A percentile compares a stretch with the other conserved stretches of the same genome.
phyloP scores from a whole-genome alignment of 2,888 invertebrate species.

The Diogma glabrata region DNA sequence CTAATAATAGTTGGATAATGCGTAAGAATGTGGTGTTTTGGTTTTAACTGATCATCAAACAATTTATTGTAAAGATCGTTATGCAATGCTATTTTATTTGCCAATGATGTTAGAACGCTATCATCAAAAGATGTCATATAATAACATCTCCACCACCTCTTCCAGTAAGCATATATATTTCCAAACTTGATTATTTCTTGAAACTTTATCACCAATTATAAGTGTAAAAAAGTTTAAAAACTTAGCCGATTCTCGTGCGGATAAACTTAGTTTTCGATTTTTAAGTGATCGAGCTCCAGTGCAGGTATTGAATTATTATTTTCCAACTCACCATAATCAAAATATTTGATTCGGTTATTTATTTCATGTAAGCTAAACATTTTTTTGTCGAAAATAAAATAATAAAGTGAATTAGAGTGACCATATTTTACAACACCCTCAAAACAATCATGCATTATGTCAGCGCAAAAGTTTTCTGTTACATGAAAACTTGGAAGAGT shows the following conservation, averaged over 20 bases:
- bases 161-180: neutral
- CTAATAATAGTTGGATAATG: neutral
- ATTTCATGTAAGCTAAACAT: neutral
- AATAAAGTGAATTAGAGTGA: neutral
- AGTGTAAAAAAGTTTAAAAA: neutral
- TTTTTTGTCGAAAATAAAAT: neutral
- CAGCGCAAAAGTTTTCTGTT: slow-evolving; percentile 4
- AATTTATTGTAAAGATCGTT: neutral
- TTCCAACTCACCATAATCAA: no score
- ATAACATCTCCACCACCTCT: neutral
- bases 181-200: neutral
- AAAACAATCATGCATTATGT: slow-evolving; percentile 9
- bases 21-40: neutral
- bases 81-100: neutral
- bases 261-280: neutral
- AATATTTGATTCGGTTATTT: neutral
- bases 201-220: neutral
- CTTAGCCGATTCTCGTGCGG: neutral
- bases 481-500: neutral
- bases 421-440: slow-evolving; percentile 7
- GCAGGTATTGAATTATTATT: no score
- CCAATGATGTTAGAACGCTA: no score
- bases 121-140: neutral
- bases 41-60: neutral
- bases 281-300: no score